Base-by-base conservation (phyloP, 1,140 invertebrate species). In the Thaumetopoea pityocampa region DNA sequence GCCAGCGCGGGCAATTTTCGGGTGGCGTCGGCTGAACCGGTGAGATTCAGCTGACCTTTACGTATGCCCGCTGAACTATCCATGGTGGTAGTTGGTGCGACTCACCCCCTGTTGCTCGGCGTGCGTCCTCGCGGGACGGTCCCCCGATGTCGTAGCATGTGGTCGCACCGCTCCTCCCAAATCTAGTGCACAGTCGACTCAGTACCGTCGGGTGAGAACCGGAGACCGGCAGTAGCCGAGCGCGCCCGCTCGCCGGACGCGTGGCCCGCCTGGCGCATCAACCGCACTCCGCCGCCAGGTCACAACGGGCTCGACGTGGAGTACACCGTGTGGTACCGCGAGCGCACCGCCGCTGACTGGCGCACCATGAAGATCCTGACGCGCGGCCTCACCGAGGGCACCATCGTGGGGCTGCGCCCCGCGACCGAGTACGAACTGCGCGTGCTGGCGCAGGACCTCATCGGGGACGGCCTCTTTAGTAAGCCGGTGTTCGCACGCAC, bases 381-480 rank as follows among this genome's bases (percentile, higher is more conserved):
- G 1, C 87, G 89, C 26, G 91, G 92, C 48, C 87, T 89, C 8
- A 92, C 92, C 5, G 91, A 93, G 61, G 92, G 93, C 12, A 96
- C 93, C 0, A 87, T 98, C 27, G 89, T 90, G 44, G 91, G 92
- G 44, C 87, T 98, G 34, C 84, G 86, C 19, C 90, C 95, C 3
- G 92, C 92, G 14, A 88, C 90, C 12, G 89, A 92, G 60, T 97
- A 98, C 68, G 95, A 98, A 81, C 93, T 98, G 59, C 95, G 96
- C 89, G 93, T 98, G 16, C 86, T 97, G 11, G 93, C 95, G 46
- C 92, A 95, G 58, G 96, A 97, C 76, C 89, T 91, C 56, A 60
- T 78, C 26, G 96, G 95, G 1, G 94, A 97, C 59, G 95, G 96
- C 6, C 92, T 96, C 83, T 96, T 95, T 67, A 97, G 95, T 69